Percentiles rank a stretch among this genome's conserved stretches.
These are phyloP conservation scores for Tryphoninae sp. DNA, from an alignment of 2,888 invertebrate species.

Conservation along the genomic window DNA sequence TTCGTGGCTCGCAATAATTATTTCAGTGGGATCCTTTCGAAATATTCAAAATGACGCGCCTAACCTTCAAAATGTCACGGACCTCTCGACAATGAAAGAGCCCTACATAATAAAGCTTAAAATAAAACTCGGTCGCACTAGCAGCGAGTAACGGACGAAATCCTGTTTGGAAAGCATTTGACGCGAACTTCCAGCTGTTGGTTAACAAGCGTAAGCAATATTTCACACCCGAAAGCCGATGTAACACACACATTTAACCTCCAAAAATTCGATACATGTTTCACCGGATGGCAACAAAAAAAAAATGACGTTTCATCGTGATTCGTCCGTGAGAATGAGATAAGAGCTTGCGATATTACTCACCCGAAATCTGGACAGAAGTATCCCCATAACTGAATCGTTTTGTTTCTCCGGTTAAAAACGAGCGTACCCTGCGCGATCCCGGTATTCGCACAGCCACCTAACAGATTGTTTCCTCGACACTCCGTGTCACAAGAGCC, in stretches of 20 bases:
- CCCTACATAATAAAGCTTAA: slow-evolving; percentile 2
- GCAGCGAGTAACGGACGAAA: slow-evolving; percentile 7
- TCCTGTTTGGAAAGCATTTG: background rate
- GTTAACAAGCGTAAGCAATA: slow-evolving; percentile 6
- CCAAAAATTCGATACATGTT: slow-evolving; percentile 32
- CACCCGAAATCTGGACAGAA: slow-evolving; percentile 77
- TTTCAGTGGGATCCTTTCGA: slow-evolving; percentile 26
- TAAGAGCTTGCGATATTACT: slow-evolving; percentile 66
- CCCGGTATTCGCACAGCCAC: slow-evolving; percentile 14
- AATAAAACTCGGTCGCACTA: slow-evolving; percentile 15
- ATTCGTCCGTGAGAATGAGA: slow-evolving; percentile 37
- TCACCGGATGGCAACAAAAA: slow-evolving; percentile 36
- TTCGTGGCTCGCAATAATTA: background rate
- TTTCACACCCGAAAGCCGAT: background rate
- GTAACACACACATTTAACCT: slow-evolving; percentile 44
- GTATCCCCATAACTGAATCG: slow-evolving; percentile 73
- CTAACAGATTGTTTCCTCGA: slow-evolving; percentile 41
- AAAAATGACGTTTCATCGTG: slow-evolving; percentile 41
- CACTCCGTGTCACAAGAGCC: slow-evolving; percentile 39
- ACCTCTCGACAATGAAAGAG: background rate
- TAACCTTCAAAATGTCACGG: slow-evolving; percentile 66
- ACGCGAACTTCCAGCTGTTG: slow-evolving; percentile 31
- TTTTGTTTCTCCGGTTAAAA: slow-evolving; percentile 13
- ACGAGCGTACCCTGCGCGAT: background rate
- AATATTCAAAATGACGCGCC: slow-evolving; percentile 62